Base-by-base conservation (phyloP, 1,140 invertebrate genomes). In the Bombus balteatus region DNA sequence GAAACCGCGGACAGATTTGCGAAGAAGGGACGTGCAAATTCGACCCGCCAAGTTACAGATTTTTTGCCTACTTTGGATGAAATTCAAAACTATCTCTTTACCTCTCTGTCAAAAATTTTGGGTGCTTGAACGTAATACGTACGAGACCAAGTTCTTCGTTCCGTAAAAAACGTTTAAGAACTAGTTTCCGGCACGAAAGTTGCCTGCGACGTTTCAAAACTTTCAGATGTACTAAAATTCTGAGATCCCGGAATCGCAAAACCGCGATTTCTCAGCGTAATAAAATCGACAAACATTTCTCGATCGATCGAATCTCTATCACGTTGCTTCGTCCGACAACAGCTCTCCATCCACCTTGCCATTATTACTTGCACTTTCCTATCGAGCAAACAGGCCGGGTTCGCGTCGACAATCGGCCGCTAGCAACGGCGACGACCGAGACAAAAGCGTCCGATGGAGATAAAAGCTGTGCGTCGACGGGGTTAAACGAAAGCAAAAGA, bases 311-410 rank as follows among this genome's bases (percentile, higher is more conserved):
- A 22, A n/a, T 13, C 12, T 37, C 32, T 62, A 1, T n/a, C 28
- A 0, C 28, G 28, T 62, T n/a, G 59, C n/a, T 10, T 10, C 57
- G 25, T 4, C 6, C 47, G 1, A 25, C 53, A 3, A 47, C 37
- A 1, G 13, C n/a, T 62, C n/a, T 15, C 9, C 13, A 10, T 8
- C 32, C 22, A 3, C 12, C 5, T 77, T 41, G 37, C 28, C 74
- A 22, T 66, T 71, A 84, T 71, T 59, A 78, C 47, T 83, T 41
- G 70, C 76, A 62, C 41, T 72, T 85, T 62, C 57, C 74, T 28
- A 59, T 79, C 22, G 32, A 34, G 43, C 75, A 77, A 53, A 78
- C 53, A 65, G 66, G 6, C 41, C 0, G 28, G n/a, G 15, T 28
- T 39, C 66, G 43, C 66, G 47, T 53, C 59, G 81, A 32, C 81